A percentile compares a stretch with the other conserved stretches of the same genome.
These are phyloP conservation scores for Gisinianus flammeolus DNA, from an alignment of 2,888 invertebrate species.

Conservation along the genomic window DNA sequence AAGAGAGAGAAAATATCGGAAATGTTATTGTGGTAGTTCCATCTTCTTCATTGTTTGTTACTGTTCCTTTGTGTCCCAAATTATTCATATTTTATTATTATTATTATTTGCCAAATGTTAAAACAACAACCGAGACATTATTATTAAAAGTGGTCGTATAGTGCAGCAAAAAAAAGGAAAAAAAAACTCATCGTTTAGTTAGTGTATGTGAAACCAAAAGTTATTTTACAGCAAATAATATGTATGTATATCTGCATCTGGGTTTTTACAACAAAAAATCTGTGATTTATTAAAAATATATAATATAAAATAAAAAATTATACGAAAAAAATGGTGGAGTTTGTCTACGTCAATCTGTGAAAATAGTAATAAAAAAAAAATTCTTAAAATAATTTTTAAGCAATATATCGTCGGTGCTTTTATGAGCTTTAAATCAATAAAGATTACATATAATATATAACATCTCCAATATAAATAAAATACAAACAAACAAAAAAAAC, in stretches of 20 bases:
- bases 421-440: conserved; percentile 14
- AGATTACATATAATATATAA: too few relatives aligned
- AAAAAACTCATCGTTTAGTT: not conserved
- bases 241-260: not conserved
- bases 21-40: not conserved
- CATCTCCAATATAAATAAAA: not conserved
- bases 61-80: too few relatives aligned
- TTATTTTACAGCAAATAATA: not conserved
- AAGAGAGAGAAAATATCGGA: not conserved
- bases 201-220: not conserved
- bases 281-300: conserved; percentile 1
- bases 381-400: conserved; percentile 8
- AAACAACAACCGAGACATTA: too few relatives aligned
- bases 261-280: not conserved
- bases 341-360: not conserved
- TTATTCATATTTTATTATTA: too few relatives aligned
- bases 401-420: conserved; percentile 14
- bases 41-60: not conserved
- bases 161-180: too few relatives aligned
- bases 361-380: not conserved
- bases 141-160: too few relatives aligned
- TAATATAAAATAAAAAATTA: too few relatives aligned
- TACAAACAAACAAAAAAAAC: not conserved
- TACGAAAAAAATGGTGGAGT: too few relatives aligned
- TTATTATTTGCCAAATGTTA: too few relatives aligned